These are phyloP conservation scores for Aproaerema taeniolella DNA, from an alignment of 2,888 invertebrate species.

Conservation along the genomic window DNA sequence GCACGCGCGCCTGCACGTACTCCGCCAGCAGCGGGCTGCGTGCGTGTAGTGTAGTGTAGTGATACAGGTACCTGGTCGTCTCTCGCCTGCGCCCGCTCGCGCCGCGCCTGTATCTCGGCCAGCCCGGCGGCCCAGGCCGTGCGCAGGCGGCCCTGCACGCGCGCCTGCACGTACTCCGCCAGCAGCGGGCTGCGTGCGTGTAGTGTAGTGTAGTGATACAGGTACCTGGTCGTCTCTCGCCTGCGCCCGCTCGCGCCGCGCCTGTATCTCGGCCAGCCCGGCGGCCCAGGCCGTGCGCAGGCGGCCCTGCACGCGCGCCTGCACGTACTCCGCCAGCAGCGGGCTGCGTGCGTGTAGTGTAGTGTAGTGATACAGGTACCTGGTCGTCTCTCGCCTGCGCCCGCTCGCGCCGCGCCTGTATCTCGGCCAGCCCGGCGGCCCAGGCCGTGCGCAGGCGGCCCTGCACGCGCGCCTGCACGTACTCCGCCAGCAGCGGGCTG, in stretches of 20 bases:
- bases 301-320: constrained; percentile 38
- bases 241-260: constrained; percentile 57
- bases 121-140: constrained; percentile 78
- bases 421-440: constrained; percentile 76
- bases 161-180: constrained; percentile 59
- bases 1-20: constrained; percentile 39
- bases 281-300: constrained; percentile 77
- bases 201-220: too few relatives aligned
- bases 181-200: constrained; percentile 66
- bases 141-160: constrained; percentile 56
- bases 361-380: too few relatives aligned
- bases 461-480: constrained; percentile 37
- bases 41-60: too few relatives aligned
- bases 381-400: constrained; percentile 70
- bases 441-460: constrained; percentile 75
- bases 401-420: constrained; percentile 63
- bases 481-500: constrained; percentile 69
- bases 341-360: too few relatives aligned
- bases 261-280: constrained; percentile 76
- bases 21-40: constrained; percentile 69
- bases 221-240: constrained; percentile 66
- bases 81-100: constrained; percentile 61
- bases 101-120: constrained; percentile 71
- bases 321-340: constrained; percentile 65
- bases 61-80: constrained; percentile 67